Evolutionary conservation across 1,140 invertebrate species (phyloP), one percentile per base, ranked within the genome.

Genomic region (Scylla paramamosain): DNA sequence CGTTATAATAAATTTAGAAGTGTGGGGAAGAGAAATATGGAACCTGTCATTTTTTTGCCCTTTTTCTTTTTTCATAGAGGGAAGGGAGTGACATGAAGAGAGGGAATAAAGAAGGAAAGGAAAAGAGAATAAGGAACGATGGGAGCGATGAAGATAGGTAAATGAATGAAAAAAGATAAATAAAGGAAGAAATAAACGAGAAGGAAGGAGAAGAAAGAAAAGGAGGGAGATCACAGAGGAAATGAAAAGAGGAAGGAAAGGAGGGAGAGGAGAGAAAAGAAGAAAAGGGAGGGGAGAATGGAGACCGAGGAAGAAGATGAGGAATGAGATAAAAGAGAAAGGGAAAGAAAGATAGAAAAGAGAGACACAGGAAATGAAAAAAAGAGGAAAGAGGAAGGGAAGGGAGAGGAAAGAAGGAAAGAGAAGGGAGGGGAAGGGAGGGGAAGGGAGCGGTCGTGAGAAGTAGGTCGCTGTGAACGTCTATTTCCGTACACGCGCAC

Each of bases 401-500:
- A 20, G 8, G n/a, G 67, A 77, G 31, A 39, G 7, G 87, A 45
- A 25, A 29, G 20, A 29, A 39, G 16, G 87, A 29, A 88, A 28
- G n/a, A 28, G n/a, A 29, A 88, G 31, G 14, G 31, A 39, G 87
- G 31, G 87, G n/a, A 28, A 39, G 87, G 31, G 14, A 14, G 87
- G n/a, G 32, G 87, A 39, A 48, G 32, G 46, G 29, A 32, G 4
- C 25, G 87, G 46, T 39, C 32, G 87, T n/a, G 31, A 39, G 87
- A 88, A 48, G 46, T 39, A 39, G 87, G 32, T 89, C 10, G 39
- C 29, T 25, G 28, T 46, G 48, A 48, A 90, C 48, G 48, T 90
- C 45, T 90, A 90, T 90, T 48, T 90, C 52, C 48, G 32, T 39
- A 92, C 48, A 92, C 48, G 31, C 28, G 39, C 59, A 92, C 59